A percentile compares a stretch with the other conserved stretches of the same genome.
Conservation (phyloP, 2,113 vertebrate genomes). For the Brachyhypopomus gauderio region DNA sequence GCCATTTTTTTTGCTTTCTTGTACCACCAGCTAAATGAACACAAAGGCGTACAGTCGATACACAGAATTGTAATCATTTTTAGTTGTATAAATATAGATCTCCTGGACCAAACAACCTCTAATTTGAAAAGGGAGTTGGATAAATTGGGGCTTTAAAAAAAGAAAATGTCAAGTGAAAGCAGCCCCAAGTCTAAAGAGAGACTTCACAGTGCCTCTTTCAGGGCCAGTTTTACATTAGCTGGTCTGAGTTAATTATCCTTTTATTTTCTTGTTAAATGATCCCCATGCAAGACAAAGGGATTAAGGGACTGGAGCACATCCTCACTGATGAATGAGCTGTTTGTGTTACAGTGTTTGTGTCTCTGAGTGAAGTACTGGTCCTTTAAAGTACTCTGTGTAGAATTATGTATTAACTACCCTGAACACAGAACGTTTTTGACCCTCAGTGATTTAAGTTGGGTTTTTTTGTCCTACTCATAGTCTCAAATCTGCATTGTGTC, state of each 20-base stretch:
- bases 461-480: not conserved
- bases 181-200: conserved; percentile 44
- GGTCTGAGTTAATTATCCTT: conserved; percentile 54
- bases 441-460: not conserved
- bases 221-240: conserved; percentile 56
- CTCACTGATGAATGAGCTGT: conserved; percentile 57
- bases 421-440: not conserved
- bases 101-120: conserved; percentile 13
- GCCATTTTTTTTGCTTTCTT: not conserved
- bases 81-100: conserved; percentile 2
- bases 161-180: conserved; percentile 25
- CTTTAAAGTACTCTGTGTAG: not conserved
- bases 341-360: conserved; percentile 47
- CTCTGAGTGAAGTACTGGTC: no score
- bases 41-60: not conserved
- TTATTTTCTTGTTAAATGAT: conserved; percentile 55
- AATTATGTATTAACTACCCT: not conserved
- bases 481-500: not conserved
- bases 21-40: not conserved
- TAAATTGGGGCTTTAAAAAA: not conserved
- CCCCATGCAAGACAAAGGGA: conserved; percentile 52
- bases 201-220: conserved; percentile 23
- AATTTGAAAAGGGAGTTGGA: not conserved
- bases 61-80: conserved; percentile 10
- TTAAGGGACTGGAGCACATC: conserved; percentile 44